Conservation (phyloP, 1,140 invertebrate genomes). For the Aphidius gifuensis region DNA sequence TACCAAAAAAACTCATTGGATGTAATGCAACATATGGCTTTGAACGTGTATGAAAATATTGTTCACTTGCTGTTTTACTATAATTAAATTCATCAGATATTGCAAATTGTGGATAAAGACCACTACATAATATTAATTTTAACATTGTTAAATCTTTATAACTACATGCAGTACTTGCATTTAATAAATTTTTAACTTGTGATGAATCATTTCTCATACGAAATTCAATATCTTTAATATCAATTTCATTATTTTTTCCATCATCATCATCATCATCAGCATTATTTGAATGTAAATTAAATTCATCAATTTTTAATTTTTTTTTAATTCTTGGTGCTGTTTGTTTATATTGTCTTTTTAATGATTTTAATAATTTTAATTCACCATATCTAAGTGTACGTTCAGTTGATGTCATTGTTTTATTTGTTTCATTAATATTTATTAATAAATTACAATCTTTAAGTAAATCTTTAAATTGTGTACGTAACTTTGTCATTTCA, state of each 20-base stretch:
- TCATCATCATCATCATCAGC: conserved; percentile 57
- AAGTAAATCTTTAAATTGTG: conserved; percentile 85
- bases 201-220: conserved; percentile 69
- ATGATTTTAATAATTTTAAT: conserved; percentile 75
- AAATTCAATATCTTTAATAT: conserved; percentile 92
- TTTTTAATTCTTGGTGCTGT: conserved; percentile 70
- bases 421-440: conserved; percentile 52
- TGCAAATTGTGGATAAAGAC: conserved; percentile 90
- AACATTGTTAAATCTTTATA: conserved; percentile 82
- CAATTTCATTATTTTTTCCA: conserved; percentile 51
- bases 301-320: conserved; percentile 65
- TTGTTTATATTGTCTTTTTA: conserved; percentile 67
- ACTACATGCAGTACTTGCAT: conserved; percentile 69
- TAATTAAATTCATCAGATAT: conserved; percentile 91
- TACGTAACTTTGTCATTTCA: conserved; percentile 88
- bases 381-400: conserved; percentile 80
- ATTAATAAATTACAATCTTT: conserved; percentile 71
- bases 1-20: conserved; percentile 85
- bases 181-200: conserved; percentile 69
- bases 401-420: conserved; percentile 70
- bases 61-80: conserved; percentile 84
- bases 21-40: conserved; percentile 90
- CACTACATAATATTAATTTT: conserved; percentile 87
- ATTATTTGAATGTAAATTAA: conserved; percentile 57
- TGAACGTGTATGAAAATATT: conserved; percentile 87